Conservation (phyloP, 2,888 invertebrate species). For the Hypomecis atomaria region DNA sequence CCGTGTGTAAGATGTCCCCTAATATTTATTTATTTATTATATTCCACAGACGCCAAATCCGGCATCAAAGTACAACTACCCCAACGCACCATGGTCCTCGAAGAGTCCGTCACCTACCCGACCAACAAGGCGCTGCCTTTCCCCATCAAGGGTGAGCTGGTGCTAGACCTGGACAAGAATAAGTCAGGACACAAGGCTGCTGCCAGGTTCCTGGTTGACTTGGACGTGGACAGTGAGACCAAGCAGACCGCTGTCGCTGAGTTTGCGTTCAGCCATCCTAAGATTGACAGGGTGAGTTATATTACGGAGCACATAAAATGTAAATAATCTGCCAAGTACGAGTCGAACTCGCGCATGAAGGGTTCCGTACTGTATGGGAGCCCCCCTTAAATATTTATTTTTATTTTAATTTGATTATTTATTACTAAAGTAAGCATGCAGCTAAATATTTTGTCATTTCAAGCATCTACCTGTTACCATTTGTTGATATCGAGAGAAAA, state of each 20-base stretch:
- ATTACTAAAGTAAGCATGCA: no score
- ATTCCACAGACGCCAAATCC: conserved; percentile 62
- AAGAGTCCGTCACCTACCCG: conserved; percentile 81
- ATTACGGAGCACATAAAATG: no score
- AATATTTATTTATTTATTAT: no score
- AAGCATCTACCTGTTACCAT: no score
- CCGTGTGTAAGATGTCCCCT: no score
- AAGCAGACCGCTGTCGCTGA: conserved; percentile 82
- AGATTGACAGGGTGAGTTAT: conserved; percentile 82
- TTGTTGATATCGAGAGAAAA: no score
- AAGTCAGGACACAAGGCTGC: conserved; percentile 88
- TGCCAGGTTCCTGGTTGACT: conserved; percentile 81
- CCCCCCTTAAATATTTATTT: no score
- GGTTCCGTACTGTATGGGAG: no score
- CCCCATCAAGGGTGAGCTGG: conserved; percentile 86
- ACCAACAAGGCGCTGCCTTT: conserved; percentile 78
- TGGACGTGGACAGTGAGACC: conserved; percentile 73
- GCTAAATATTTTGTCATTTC: no score
- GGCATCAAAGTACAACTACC: conserved; percentile 87
- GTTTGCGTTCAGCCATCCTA: conserved; percentile 87
- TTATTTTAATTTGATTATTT: no score
- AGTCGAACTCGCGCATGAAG: no score
- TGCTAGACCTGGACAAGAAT: conserved; percentile 89
- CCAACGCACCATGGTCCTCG: conserved; percentile 87
- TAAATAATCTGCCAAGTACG: no score